Conservation (phyloP, 2,888 invertebrate species). For the Petrophora chlorosata region DNA sequence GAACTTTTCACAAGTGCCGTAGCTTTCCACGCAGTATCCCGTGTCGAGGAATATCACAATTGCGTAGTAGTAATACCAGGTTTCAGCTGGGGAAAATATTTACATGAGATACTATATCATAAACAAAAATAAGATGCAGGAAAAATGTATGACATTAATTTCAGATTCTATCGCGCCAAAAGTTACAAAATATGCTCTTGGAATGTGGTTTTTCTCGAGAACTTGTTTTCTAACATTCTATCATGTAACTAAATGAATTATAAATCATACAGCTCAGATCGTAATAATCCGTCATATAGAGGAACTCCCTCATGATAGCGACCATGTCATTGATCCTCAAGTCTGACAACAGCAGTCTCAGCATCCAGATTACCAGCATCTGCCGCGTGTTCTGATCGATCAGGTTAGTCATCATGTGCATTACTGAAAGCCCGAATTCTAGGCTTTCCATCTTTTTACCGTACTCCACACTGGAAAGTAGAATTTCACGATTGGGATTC, state of each 20-base stretch:
- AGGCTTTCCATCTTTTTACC: constrained; percentile 59
- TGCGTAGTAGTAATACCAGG: constrained; percentile 85
- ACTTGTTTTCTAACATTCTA: too few relatives aligned
- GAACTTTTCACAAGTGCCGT: constrained; percentile 77
- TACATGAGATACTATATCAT: too few relatives aligned
- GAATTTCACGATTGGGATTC: too few relatives aligned
- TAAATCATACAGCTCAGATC: constrained; percentile 55
- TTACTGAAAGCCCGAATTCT: constrained; percentile 59
- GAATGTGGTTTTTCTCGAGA: too few relatives aligned
- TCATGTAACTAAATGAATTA: neutral
- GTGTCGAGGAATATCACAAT: constrained; percentile 84
- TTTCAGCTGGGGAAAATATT: constrained; percentile 67
- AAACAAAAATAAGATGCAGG: too few relatives aligned
- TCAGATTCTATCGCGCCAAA: too few relatives aligned
- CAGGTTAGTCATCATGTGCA: constrained; percentile 55
- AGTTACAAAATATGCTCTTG: too few relatives aligned
- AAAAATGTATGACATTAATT: too few relatives aligned
- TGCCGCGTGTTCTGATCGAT: constrained; percentile 50
- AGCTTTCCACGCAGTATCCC: constrained; percentile 79
- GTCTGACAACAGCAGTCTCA: constrained; percentile 58
- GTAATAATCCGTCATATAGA: constrained; percentile 58
- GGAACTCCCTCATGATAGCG: constrained; percentile 61
- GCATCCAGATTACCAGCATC: constrained; percentile 54
- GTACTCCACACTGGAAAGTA: constrained; percentile 48
- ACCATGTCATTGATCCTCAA: constrained; percentile 61